Conservation (phyloP, 2,888 invertebrate genomes). For the Ormyrus rosae region DNA sequence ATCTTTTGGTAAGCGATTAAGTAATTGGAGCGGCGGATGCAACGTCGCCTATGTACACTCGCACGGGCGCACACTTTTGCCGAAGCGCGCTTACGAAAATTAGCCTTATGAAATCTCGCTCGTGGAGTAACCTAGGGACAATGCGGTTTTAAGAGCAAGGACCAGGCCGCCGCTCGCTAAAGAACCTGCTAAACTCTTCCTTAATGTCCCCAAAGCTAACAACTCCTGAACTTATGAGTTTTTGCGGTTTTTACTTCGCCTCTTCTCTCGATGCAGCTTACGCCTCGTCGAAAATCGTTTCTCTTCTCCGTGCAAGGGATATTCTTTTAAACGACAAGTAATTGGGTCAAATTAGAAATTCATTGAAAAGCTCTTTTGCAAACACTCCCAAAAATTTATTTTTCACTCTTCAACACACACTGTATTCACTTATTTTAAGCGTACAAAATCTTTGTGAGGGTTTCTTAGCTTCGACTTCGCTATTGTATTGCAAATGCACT, state of each 20-base stretch:
- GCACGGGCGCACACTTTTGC: background rate
- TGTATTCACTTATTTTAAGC: too few relatives aligned
- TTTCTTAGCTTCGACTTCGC: too few relatives aligned
- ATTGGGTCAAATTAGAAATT: too few relatives aligned
- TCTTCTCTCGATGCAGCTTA: too few relatives aligned
- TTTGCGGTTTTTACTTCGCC: background rate
- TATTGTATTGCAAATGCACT: too few relatives aligned
- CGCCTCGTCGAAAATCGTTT: background rate
- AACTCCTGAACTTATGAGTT: background rate
- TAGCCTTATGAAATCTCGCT: slow-evolving; percentile 29
- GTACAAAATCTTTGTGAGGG: too few relatives aligned
- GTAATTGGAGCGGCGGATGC: slow-evolving; percentile 51
- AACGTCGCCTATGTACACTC: background rate
- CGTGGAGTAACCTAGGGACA: slow-evolving; percentile 22
- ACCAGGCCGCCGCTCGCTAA: slow-evolving; percentile 1
- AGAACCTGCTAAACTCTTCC: slow-evolving; percentile 36
- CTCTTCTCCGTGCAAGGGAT: background rate
- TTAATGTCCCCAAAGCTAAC: background rate
- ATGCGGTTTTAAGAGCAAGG: slow-evolving; percentile 45
- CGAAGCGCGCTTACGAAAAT: slow-evolving; percentile 29
- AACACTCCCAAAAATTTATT: too few relatives aligned
- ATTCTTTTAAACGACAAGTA: too few relatives aligned
- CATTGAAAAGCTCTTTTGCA: too few relatives aligned
- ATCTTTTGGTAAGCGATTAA: slow-evolving; percentile 39
- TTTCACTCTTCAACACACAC: too few relatives aligned